Evolutionary conservation across 2,888 invertebrate genomes (phyloP), one percentile per base, ranked within the genome.

Genomic region (Cryptus viduatorius): DNA sequence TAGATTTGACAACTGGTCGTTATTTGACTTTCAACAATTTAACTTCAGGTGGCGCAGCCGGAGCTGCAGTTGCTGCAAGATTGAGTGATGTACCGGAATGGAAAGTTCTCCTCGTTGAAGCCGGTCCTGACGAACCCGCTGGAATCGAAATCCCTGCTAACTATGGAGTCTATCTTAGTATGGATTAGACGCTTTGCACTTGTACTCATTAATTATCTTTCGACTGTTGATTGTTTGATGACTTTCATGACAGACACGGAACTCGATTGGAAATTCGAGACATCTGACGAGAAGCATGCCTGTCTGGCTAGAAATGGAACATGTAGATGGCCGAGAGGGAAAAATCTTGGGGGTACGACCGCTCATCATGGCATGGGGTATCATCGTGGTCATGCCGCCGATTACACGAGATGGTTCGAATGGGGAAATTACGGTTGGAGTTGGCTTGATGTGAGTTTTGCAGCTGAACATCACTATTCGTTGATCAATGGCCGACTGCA

Each of bases 361-460:
- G 95, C 96, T 0, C 95, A 96, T 68, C 97, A 97, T 90, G 97
- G 97, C 4, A 97, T 97, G 97, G 97, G 96, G 95, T 97, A 97
- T 92, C 96, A 97, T 94, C 94, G 97, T 24, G 97, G 97, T 0
- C 96, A 96, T 88, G 95, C 95, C 0, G 95, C 94, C 0, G 97
- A 97, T 94, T 97, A 96, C 92, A 96, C 97, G 87, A 95, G 95
- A 4, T 97, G 97, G 97, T 96, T 95, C 3, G 94, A 94, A 7
- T 95, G 95, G 87, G 97, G 97, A 0, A 97, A 96, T 37, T 89
- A 94, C 0, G 97, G 96, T 8, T 97, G 97, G 97, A 95, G 96
- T 1, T 97, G 96, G 95, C 94, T 95, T 7, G 96, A 97, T 48
- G 93, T 92, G 84, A 86, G 83, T 56, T 1, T 44, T 29, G 44